Evolutionary conservation across 1,140 invertebrate species (phyloP).

Genomic region (Dendroctonus valens): DNA sequence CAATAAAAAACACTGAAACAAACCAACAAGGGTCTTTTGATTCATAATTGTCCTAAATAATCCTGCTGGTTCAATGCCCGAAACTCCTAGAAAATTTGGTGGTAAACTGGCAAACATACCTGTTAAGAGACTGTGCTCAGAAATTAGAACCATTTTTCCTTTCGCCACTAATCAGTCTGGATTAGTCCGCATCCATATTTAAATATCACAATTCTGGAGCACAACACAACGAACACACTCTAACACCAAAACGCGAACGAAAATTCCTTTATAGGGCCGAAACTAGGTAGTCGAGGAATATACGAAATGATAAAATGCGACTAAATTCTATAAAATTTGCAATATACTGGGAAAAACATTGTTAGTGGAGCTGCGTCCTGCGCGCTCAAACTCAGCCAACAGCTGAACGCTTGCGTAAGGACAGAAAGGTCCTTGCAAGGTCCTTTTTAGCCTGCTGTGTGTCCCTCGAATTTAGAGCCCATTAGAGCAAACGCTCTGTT

Average conservation of each 20-base stretch:
- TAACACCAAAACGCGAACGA: slow-evolving; percentile 24
- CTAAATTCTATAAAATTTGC: slow-evolving; percentile 19
- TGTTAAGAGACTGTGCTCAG: slow-evolving; percentile 14
- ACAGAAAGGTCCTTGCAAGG: slow-evolving; percentile 33
- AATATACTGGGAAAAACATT: slow-evolving; percentile 23
- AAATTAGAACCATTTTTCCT: slow-evolving; percentile 22
- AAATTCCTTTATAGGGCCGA: background rate
- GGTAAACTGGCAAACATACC: slow-evolving; percentile 1
- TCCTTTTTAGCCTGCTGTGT: slow-evolving; percentile 4
- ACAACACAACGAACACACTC: background rate
- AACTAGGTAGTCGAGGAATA: no score
- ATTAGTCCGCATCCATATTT: no score
- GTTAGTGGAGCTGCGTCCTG: slow-evolving; percentile 5
- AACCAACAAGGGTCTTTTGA: no score
- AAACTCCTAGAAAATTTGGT: no score
- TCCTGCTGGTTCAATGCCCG: no score
- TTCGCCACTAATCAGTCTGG: no score
- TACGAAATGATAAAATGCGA: no score
- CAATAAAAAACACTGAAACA: no score
- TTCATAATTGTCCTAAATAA: no score
- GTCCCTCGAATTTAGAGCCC: slow-evolving; percentile 6
- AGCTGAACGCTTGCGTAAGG: slow-evolving; percentile 35
- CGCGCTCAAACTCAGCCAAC: slow-evolving; percentile 8
- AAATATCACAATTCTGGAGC: no score
- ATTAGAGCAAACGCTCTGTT: no score